Evolutionary conservation across 2,888 invertebrate genomes (phyloP).

Genomic region (Eumerus sabulonum): DNA sequence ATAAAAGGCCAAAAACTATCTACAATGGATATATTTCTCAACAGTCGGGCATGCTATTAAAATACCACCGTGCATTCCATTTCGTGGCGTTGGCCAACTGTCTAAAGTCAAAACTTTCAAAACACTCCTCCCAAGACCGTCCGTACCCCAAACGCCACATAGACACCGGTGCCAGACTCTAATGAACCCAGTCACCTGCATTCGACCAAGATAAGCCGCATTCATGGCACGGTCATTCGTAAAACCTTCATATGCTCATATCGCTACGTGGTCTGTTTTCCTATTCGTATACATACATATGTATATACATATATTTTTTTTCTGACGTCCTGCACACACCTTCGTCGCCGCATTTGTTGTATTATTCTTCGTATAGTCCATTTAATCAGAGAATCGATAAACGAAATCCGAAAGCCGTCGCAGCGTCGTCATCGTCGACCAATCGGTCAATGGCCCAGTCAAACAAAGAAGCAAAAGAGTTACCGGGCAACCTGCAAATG

Average conservation of each 20-base stretch:
- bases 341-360: constrained; percentile 48
- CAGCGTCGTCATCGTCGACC: constrained; percentile 1
- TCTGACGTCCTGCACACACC: constrained; percentile 37
- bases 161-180: constrained; percentile 16
- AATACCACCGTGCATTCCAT: constrained; percentile 56
- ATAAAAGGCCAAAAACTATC: background rate
- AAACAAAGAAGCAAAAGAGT: background rate
- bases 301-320: no score
- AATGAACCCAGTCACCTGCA: constrained; percentile 56
- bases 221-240: constrained; percentile 34
- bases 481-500: constrained; percentile 39
- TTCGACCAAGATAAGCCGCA: constrained; percentile 31
- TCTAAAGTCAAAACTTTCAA: constrained; percentile 60
- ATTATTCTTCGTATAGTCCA: constrained; percentile 49
- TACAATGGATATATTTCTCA: constrained; percentile 33
- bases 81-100: constrained; percentile 60
- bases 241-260: background rate
- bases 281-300: constrained; percentile 14
- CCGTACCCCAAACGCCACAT: background rate
- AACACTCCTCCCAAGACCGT: constrained; percentile 10
- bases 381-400: constrained; percentile 59
- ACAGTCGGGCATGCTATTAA: constrained; percentile 45
- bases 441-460: background rate
- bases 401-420: constrained; percentile 13
- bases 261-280: constrained; percentile 22